A percentile compares a stretch with the other conserved stretches of the same genome.
These are phyloP conservation scores for Crambe crambe DNA, from an alignment of 37 sponge, comb jelly and placozoan species.

Conservation along the genomic window DNA sequence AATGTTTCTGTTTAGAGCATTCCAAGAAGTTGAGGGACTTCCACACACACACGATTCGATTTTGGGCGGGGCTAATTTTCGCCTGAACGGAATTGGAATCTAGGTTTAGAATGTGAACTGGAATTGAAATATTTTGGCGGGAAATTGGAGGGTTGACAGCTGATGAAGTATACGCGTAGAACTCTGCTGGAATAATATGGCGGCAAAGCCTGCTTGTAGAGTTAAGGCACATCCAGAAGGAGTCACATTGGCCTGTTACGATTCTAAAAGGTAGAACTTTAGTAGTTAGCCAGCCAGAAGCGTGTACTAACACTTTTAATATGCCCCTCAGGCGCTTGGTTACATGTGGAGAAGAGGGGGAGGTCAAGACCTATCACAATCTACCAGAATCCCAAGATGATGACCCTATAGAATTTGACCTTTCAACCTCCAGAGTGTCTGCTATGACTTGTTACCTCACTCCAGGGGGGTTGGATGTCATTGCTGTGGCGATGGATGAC, in stretches of 20 bases:
- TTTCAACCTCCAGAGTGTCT: conserved; percentile 6
- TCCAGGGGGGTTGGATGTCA: neutral
- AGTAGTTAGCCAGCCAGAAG: neutral
- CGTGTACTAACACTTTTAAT: neutral
- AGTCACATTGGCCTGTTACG: neutral
- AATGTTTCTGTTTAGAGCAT: no score
- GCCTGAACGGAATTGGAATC: no score
- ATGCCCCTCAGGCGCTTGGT: conserved; percentile 25
- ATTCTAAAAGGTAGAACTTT: neutral
- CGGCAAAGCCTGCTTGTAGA: neutral
- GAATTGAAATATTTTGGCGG: no score
- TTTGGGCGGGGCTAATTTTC: no score
- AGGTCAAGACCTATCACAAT: conserved; percentile 14
- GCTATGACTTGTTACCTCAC: conserved; percentile 21
- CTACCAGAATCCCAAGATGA: neutral
- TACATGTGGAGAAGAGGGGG: conserved; percentile 34
- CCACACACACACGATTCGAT: no score
- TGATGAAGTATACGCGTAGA: neutral
- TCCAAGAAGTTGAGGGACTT: no score
- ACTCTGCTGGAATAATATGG: neutral
- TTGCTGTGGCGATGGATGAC: conserved; percentile 13
- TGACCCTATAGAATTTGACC: conserved; percentile 23
- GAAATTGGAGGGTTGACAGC: conserved; percentile 20
- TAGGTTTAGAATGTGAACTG: no score
- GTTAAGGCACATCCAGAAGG: neutral